These are phyloP conservation scores for Sebastes cheni DNA, from an alignment of 2,797 vertebrate genomes.

Conservation along the genomic window DNA sequence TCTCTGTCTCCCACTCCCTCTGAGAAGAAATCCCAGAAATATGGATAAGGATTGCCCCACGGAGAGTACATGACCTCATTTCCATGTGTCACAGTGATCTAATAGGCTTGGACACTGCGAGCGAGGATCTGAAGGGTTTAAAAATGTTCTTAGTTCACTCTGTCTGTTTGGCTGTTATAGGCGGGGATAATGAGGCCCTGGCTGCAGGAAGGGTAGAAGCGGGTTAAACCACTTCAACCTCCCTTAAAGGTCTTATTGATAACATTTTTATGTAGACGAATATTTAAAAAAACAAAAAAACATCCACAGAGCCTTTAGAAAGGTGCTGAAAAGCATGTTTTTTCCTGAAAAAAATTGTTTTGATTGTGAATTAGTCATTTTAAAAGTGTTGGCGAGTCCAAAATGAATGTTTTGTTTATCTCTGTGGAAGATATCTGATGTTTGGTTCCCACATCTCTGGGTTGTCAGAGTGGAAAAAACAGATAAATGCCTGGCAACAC, in stretches of 20 bases:
- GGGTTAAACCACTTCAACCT: slow-evolving; percentile 24
- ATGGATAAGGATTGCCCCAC: slow-evolving; percentile 59
- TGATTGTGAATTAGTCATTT: too few relatives aligned
- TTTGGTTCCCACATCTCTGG: too few relatives aligned
- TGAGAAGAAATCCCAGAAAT: slow-evolving; percentile 60
- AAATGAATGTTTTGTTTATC: too few relatives aligned
- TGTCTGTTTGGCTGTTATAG: slow-evolving; percentile 35
- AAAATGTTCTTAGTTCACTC: slow-evolving; percentile 53
- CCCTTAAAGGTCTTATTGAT: not conserved
- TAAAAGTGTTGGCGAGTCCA: too few relatives aligned
- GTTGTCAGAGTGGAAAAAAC: too few relatives aligned
- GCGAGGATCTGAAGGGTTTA: slow-evolving; percentile 57
- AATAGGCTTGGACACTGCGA: slow-evolving; percentile 66
- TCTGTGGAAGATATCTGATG: too few relatives aligned
- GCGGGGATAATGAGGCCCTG: slow-evolving; percentile 47
- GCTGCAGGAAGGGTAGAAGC: slow-evolving; percentile 6
- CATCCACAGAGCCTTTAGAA: too few relatives aligned
- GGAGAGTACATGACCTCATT: slow-evolving; percentile 73
- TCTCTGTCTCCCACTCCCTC: slow-evolving; percentile 36
- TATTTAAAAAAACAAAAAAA: too few relatives aligned
- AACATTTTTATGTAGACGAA: too few relatives aligned
- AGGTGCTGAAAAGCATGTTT: too few relatives aligned
- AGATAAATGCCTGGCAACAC: too few relatives aligned
- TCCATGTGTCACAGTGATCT: slow-evolving; percentile 73
- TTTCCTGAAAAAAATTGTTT: too few relatives aligned